These are phyloP conservation scores for Mesorhabditis belari DNA, from an alignment of 2,888 invertebrate species.

Conservation along the genomic window DNA sequence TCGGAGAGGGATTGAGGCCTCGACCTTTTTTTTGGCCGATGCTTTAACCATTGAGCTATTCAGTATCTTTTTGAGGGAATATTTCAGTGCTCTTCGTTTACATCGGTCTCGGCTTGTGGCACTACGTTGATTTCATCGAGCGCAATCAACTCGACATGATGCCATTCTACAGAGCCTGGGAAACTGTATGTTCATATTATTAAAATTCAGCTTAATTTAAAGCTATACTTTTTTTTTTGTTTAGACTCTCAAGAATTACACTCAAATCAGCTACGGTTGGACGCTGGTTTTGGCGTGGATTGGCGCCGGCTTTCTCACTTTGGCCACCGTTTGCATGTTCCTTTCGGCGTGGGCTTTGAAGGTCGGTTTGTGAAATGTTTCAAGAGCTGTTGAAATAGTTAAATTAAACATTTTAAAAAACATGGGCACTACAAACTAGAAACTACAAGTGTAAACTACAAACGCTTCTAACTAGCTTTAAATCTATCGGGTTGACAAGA, in stretches of 20 bases:
- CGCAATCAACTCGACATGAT: slow-evolving; percentile 86
- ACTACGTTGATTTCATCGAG: slow-evolving; percentile 73
- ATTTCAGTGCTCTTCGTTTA: slow-evolving; percentile 66
- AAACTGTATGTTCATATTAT: slow-evolving; percentile 43
- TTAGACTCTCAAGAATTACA: slow-evolving; percentile 41
- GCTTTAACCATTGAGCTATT: no score
- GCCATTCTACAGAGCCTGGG: slow-evolving; percentile 85
- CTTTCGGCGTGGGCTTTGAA: slow-evolving; percentile 39
- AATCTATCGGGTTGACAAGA: no score
- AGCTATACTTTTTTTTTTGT: slow-evolving; percentile 4
- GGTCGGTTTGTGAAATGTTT: slow-evolving; percentile 34
- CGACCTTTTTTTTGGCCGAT: no score
- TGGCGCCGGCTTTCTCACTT: slow-evolving; percentile 81
- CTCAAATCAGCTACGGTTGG: slow-evolving; percentile 73
- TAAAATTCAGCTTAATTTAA: neutral
- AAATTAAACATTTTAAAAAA: no score
- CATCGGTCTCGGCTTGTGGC: slow-evolving; percentile 78
- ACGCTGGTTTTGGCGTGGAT: slow-evolving; percentile 94
- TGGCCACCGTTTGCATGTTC: slow-evolving; percentile 55
- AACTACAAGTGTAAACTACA: no score
- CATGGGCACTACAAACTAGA: no score
- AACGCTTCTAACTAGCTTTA: no score
- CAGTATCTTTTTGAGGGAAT: no score
- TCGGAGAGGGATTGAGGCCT: no score
- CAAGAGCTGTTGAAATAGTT: neutral